Base-by-base conservation (phyloP, 2,888 invertebrate species). In the Beris chalybata region DNA sequence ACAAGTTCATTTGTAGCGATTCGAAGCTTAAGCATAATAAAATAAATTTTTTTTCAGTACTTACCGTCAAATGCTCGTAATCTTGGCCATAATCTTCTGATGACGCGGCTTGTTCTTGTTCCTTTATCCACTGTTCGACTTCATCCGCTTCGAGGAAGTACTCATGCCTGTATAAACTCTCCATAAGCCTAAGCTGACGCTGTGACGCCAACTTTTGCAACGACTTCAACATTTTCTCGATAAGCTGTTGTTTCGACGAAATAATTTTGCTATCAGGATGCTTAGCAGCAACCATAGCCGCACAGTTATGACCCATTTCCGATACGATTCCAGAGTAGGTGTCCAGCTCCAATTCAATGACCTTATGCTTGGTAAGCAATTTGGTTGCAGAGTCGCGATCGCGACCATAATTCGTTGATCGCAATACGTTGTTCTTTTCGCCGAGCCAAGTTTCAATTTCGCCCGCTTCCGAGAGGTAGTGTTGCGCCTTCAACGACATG, bases 1-100 rank as follows among this genome's bases (percentile, higher is more conserved):
- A 69, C 67, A 53, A 15, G 12, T 5, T 4, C 2, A 32, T 38
- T 38, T 30, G 31, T 12, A 54, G n/a, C 15, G 50, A 50, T 12
- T 13, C 15, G n/a, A 3, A 50, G 7, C 15, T 1, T 12, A 44
- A 32, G 52, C 44, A 58, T 11, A 50, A 2, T 48, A 9, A 48
- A n/a, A 5, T 31, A 44, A 30, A 61, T 9, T 31, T 31, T 31
- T 22, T 30, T 32, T 11, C 11, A 4, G n/a, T 50, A 71, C 76
- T 76, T 73, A 92, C 89, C 81, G 92, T 78, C 59, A 95, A 80
- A 81, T 95, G 95, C 74, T 95, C 95, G 74, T 91, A 96, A 79
- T 97, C 97, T 77, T 93, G 93, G 0, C 97, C 97, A 74, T 93
- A 96, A 77, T 97, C 97, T 75, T 96, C 95, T 65, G 92, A 92